Base-by-base conservation (phyloP, 2,797 vertebrate genomes). In the Glossophaga mutica region DNA sequence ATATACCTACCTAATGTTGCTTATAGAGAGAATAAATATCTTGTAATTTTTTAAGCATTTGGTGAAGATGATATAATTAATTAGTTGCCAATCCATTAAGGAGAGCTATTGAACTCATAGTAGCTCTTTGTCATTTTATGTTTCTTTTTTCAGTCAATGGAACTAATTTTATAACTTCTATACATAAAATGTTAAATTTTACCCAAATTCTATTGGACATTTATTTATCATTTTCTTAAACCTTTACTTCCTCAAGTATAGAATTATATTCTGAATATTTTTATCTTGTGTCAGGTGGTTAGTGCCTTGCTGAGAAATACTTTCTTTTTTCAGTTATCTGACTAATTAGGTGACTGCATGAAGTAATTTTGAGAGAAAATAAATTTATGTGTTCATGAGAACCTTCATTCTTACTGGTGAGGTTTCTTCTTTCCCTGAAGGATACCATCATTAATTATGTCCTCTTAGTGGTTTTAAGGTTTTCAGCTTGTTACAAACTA, bases 201-300 rank as follows among this genome's bases (percentile, higher is more conserved):
- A 82, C 12, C 1, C 34, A 55, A n/a, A 87, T 88, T 93, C 34
- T 89, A 55, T 76, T 84, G 2, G 9, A 68, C 2, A 48, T 73
- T 87, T 24, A 50, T 65, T 65, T 37, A 5, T 88, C 42, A 44
- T 73, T 89, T 96, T 82, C 77, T 90, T 85, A 93, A 83, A 87
- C 3, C 1, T 71, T 48, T 82, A 18, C 24, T 0, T 83, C 5
- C 15, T 91, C 16, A 94, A 46, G 2, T 74, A 34, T 34, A 70
- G 19, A 91, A 37, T 87, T 90, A 55, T n/a, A 68, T 65, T 92
- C 55, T 85, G 39, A 90, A 57, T 87, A 95, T 62, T 65, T 92
- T 29, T 32, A 88, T 55, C 2, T 71, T 70, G 0, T 55, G 81
- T 81, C 37, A 89, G 59, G 14, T 87, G 3, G 15, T 44, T 87